Conservation (phyloP, 1,140 invertebrate species). For the Pogonomyrmex barbatus region DNA sequence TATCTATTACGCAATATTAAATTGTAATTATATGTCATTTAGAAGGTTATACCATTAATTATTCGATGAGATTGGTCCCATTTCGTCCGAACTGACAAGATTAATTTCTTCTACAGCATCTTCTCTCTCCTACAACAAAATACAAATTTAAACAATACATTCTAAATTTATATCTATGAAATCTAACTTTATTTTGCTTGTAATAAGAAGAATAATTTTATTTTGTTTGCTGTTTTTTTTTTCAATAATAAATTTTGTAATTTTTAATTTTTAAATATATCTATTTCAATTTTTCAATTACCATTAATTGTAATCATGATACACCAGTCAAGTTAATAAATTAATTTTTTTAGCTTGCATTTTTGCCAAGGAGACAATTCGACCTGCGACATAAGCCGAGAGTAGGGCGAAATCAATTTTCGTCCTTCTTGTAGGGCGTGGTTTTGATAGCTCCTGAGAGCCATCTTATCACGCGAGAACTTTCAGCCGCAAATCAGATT, state of each 20-base stretch:
- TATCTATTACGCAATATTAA: neutral
- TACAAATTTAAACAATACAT: neutral
- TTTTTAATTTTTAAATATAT: neutral
- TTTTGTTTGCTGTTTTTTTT: neutral
- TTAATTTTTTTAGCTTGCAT: neutral
- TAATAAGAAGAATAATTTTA: constrained; percentile 15
- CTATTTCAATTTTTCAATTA: neutral
- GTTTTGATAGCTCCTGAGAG: constrained; percentile 37
- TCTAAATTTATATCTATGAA: neutral
- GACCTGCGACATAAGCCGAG: neutral
- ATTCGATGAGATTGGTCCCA: neutral
- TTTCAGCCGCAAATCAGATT: constrained; percentile 28
- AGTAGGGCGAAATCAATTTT: constrained; percentile 65
- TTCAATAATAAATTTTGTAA: neutral
- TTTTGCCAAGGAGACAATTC: constrained; percentile 22
- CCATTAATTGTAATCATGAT: neutral
- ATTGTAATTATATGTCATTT: constrained; percentile 17
- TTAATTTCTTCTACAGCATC: constrained; percentile 31
- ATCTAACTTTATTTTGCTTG: neutral
- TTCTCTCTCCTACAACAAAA: constrained; percentile 17
- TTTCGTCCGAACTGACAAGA: neutral
- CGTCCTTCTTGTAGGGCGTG: constrained; percentile 56
- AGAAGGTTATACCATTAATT: constrained; percentile 23
- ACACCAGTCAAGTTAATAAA: neutral
- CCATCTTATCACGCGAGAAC: constrained; percentile 26